Evolutionary conservation across 2,888 invertebrate genomes (phyloP), one percentile per base, ranked within the genome.

Genomic region (Sminthurinus aureus): DNA sequence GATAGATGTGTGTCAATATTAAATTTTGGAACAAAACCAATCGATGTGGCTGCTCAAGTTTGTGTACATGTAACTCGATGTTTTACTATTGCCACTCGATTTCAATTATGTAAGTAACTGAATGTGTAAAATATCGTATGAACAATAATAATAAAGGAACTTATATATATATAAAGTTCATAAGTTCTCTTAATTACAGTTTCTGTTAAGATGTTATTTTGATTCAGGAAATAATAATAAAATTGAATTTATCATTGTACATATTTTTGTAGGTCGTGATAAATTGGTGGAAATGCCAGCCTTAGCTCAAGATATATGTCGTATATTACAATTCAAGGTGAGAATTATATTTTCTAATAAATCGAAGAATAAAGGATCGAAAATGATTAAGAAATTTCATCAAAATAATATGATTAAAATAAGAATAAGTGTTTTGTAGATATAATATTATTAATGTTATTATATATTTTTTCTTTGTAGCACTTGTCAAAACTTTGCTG

Each of bases 51-150:
- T 82, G 97, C 97, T 69, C 94, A 95, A 92, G 98, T 98, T 88
- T 98, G 98, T 90, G 95, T 93, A 50, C 95, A 98, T 91, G 94
- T 97, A 87, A 95, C 97, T 22, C 94, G 94, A 84, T 98, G 98
- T 91, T 97, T 97, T 90, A 95, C 96, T n/a, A 98, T 99, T 4
- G 97, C 99, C 3, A 97, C 98, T 58, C 94, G 94, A 88, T 99
- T 99, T 92, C 94, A 95, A 87, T 95, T 94, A 73, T 99, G 98
- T 38, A 38, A 38, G 38, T 38, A 4, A 38, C 6, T 38, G 38
- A 38, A 38, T 1, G 38, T 38, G 38, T 38, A 38, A 38, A 1
- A 38, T 38, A n/a, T n/a, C n/a, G n/a, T n/a, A n/a, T n/a, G n/a
- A n/a, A n/a, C n/a, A n/a, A n/a, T n/a, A n/a, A n/a, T n/a, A n/a